These are phyloP conservation scores for Meandrina meandrites DNA, from an alignment of 92 coral and sea anemone species.

Conservation along the genomic window DNA sequence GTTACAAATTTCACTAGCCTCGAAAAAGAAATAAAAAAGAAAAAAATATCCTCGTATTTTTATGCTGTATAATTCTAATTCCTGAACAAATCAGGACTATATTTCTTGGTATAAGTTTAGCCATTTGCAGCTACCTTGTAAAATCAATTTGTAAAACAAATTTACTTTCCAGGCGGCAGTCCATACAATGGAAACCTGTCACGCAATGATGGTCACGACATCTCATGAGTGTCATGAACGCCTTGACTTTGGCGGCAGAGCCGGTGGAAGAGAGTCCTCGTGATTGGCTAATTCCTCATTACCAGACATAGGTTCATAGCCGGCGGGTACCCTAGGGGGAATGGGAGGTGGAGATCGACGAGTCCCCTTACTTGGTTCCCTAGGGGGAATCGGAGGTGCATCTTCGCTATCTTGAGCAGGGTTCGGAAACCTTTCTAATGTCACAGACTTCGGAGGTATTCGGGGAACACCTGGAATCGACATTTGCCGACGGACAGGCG, in stretches of 20 bases:
- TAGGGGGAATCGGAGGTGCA: conserved; percentile 82
- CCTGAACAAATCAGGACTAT: conserved; percentile 29
- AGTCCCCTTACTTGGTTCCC: conserved; percentile 55
- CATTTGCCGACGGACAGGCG: conserved; percentile 45
- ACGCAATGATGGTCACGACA: conserved; percentile 16
- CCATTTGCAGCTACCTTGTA: background rate
- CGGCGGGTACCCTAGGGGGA: conserved; percentile 68
- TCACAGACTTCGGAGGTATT: conserved; percentile 25
- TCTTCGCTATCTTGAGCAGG: conserved; percentile 32
- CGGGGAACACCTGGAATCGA: conserved; percentile 37
- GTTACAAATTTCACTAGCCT: background rate
- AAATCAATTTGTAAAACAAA: conserved; percentile 32
- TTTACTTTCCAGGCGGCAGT: conserved; percentile 6
- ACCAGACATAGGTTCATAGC: conserved; percentile 18
- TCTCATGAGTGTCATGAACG: conserved; percentile 38
- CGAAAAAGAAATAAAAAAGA: background rate
- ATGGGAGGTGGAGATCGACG: conserved; percentile 71
- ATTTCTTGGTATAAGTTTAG: conserved; percentile 19
- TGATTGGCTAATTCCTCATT: conserved; percentile 31
- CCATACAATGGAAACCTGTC: conserved; percentile 15
- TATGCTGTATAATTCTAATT: conserved; percentile 13
- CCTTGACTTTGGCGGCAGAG: conserved; percentile 36
- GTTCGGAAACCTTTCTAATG: conserved; percentile 28
- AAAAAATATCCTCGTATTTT: background rate
- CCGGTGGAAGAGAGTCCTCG: conserved; percentile 39